A percentile compares a stretch with the other conserved stretches of the same genome.
Conservation (phyloP, 2,797 vertebrate genomes). For the Picus viridis region DNA sequence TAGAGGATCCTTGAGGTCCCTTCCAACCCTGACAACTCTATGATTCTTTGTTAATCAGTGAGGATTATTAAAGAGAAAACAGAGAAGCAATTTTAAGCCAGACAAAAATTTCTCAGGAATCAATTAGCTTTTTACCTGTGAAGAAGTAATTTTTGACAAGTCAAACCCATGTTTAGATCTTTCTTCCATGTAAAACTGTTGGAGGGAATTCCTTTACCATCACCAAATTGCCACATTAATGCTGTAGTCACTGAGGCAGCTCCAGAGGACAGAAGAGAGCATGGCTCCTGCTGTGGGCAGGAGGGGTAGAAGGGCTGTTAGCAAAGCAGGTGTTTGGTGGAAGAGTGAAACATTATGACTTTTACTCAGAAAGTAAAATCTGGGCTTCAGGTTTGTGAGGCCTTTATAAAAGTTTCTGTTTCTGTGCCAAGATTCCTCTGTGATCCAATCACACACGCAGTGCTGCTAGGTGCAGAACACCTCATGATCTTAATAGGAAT, state of each 20-base stretch:
- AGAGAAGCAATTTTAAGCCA: background rate
- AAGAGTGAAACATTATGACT: background rate
- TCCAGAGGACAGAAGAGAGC: rapidly evolving
- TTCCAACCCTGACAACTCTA: too few relatives aligned
- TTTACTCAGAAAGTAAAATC: background rate
- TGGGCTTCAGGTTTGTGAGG: background rate
- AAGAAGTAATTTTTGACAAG: background rate
- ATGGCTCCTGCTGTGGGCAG: background rate
- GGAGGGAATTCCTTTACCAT: background rate
- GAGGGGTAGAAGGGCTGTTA: background rate
- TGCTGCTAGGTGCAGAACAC: background rate
- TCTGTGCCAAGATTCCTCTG: background rate
- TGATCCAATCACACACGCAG: background rate
- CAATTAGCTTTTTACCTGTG: background rate
- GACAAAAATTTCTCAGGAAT: background rate
- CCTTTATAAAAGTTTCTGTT: background rate
- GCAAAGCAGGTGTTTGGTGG: background rate
- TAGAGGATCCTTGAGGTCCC: too few relatives aligned
- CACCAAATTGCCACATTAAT: background rate
- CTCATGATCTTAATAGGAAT: background rate
- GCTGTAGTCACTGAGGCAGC: background rate
- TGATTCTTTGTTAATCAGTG: background rate
- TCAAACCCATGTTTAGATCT: background rate
- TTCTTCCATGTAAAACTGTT: background rate
- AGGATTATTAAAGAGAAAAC: background rate